Evolutionary conservation across 2,113 vertebrate species (phyloP).

Genomic region (Synchiropus splendidus): DNA sequence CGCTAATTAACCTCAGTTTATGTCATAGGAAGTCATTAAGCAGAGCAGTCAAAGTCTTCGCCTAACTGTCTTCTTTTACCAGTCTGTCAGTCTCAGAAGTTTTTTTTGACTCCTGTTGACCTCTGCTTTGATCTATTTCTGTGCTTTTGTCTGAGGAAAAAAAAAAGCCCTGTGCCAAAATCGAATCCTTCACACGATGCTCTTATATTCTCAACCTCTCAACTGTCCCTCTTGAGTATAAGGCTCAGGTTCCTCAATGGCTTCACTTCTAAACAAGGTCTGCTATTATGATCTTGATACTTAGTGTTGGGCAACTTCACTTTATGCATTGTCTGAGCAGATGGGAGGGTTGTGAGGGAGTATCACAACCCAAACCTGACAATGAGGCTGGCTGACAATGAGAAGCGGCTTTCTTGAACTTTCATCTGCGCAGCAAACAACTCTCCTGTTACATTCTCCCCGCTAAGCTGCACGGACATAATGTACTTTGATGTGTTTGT

Average conservation of each 20-base stretch:
- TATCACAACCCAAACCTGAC: slow-evolving; percentile 47
- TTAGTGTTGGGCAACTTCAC: slow-evolving; percentile 47
- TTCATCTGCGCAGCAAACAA: slow-evolving; percentile 51
- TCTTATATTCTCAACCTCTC: slow-evolving; percentile 43
- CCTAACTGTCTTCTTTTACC: neutral
- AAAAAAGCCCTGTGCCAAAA: too few species aligned
- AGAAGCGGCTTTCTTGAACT: slow-evolving; percentile 45
- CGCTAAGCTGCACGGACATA: slow-evolving; percentile 38
- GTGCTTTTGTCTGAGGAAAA: slow-evolving; percentile 34
- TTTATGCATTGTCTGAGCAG: slow-evolving; percentile 44
- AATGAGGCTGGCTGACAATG: slow-evolving; percentile 48
- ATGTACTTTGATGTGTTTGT: slow-evolving; percentile 39
- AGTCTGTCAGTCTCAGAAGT: slow-evolving; percentile 6
- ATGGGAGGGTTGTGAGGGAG: slow-evolving; percentile 46
- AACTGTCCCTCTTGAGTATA: slow-evolving; percentile 39
- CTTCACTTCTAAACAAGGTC: slow-evolving; percentile 40
- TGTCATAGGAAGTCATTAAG: slow-evolving; percentile 19
- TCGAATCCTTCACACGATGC: slow-evolving; percentile 53
- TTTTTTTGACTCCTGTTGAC: slow-evolving; percentile 22
- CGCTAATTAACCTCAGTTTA: slow-evolving; percentile 18
- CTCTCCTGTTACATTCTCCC: slow-evolving; percentile 57
- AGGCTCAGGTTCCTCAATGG: slow-evolving; percentile 49
- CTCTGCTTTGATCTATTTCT: slow-evolving; percentile 42
- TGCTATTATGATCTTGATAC: slow-evolving; percentile 55
- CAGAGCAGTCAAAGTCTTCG: neutral